phyloP scores from a whole-genome alignment of 2,888 invertebrate genomes.

The Glomeris marginata region DNA sequence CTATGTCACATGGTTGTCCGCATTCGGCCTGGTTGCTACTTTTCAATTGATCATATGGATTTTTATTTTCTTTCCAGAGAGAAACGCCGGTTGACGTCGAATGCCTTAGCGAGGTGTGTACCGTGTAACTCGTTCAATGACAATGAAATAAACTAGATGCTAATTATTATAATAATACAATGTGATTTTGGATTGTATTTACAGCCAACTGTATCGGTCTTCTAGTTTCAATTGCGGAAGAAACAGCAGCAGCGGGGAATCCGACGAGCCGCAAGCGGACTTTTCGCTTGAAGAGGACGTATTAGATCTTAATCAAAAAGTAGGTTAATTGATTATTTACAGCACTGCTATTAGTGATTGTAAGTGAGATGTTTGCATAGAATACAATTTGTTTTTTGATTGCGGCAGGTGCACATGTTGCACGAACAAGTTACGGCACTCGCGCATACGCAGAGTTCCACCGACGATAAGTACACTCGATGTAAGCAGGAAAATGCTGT shows the following conservation, averaged over 20 bases:
- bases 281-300: constrained; percentile 84
- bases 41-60: too few species aligned
- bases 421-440: constrained; percentile 83
- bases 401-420: constrained; percentile 66
- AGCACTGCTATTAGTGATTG: constrained; percentile 17
- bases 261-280: constrained; percentile 87
- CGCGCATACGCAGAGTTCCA: constrained; percentile 70
- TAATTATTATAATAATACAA: background rate
- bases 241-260: constrained; percentile 64
- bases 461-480: constrained; percentile 73
- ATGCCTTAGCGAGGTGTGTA: constrained; percentile 10
- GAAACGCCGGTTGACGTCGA: constrained; percentile 9
- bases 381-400: background rate
- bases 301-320: constrained; percentile 86
- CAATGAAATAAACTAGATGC: background rate
- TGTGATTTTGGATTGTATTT: background rate
- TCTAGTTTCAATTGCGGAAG: constrained; percentile 87
- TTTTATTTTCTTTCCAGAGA: constrained; percentile 1
- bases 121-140: background rate
- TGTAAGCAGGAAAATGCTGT: constrained; percentile 88
- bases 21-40: too few species aligned
- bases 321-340: constrained; percentile 27
- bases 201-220: constrained; percentile 52
- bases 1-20: too few species aligned
- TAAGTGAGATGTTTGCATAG: constrained; percentile 9